These are phyloP conservation scores for Tamias sibiricus DNA, from an alignment of 2,113 vertebrate genomes.

Conservation along the genomic window DNA sequence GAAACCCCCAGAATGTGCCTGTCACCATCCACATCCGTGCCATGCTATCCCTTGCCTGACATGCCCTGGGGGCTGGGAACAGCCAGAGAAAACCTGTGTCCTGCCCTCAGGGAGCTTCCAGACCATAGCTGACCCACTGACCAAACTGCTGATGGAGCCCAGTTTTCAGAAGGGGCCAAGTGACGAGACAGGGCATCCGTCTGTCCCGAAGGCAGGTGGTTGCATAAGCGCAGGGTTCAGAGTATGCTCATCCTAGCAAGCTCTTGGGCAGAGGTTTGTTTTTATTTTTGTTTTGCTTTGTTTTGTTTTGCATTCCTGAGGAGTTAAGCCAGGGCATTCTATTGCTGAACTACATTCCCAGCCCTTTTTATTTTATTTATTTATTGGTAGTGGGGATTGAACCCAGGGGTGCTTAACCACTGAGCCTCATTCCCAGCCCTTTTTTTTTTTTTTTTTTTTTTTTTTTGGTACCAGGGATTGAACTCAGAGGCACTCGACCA, in stretches of 20 bases:
- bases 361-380: too few relatives aligned
- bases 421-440: too few relatives aligned
- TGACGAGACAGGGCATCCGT: not conserved
- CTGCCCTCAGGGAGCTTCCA: not conserved
- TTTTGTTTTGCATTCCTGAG: too few relatives aligned
- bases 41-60: not conserved
- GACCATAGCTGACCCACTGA: not conserved
- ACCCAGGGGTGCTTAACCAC: too few relatives aligned
- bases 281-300: too few relatives aligned
- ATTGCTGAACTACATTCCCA: too few relatives aligned
- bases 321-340: too few relatives aligned
- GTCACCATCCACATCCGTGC: not conserved
- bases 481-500: too few relatives aligned
- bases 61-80: not conserved
- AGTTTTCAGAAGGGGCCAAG: not conserved
- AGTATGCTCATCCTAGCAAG: not conserved
- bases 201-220: not conserved
- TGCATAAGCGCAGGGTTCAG: too few relatives aligned
- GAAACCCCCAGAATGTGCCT: conserved; percentile 34
- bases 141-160: accelerated
- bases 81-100: not conserved
- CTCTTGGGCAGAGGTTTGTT: not conserved
- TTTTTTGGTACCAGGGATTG: too few relatives aligned
- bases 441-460: too few relatives aligned
- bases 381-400: too few relatives aligned